phyloP scores from a whole-genome alignment of 2,113 vertebrate species.

The Tetrax tetrax region DNA sequence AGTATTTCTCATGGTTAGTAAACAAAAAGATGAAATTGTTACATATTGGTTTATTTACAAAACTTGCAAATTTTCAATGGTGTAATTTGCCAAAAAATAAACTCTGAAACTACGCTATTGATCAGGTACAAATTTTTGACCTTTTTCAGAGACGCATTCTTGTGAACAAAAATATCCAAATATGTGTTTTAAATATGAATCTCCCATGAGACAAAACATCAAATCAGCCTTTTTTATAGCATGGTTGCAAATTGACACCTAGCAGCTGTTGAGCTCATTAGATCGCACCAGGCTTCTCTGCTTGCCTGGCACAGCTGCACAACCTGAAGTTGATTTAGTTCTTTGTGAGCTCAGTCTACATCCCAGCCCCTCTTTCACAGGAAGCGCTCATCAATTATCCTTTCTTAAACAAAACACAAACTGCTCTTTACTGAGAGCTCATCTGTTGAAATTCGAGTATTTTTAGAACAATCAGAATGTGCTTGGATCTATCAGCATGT shows the following conservation, averaged over 20 bases:
- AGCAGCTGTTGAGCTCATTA: slow-evolving; percentile 48
- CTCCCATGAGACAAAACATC: slow-evolving; percentile 14
- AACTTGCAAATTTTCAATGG: background rate
- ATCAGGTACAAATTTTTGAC: background rate
- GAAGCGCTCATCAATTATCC: background rate
- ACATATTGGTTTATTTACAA: background rate
- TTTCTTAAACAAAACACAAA: background rate
- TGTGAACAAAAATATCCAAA: slow-evolving; percentile 6
- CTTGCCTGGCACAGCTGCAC: background rate
- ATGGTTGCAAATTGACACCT: background rate
- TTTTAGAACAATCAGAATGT: background rate
- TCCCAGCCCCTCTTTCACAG: background rate
- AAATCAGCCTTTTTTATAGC: background rate
- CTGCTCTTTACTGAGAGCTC: background rate
- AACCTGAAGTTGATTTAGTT: background rate
- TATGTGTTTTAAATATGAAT: slow-evolving; percentile 6
- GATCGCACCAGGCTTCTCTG: background rate
- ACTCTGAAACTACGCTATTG: background rate
- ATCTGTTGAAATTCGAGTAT: background rate
- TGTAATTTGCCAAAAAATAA: background rate
- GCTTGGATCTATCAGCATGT: background rate
- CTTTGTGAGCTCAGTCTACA: background rate
- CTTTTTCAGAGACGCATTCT: background rate
- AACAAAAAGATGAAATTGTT: background rate
- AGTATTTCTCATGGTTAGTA: background rate